These are phyloP conservation scores for Selene dorsalis DNA, from an alignment of 2,797 vertebrate genomes.

Conservation along the genomic window DNA sequence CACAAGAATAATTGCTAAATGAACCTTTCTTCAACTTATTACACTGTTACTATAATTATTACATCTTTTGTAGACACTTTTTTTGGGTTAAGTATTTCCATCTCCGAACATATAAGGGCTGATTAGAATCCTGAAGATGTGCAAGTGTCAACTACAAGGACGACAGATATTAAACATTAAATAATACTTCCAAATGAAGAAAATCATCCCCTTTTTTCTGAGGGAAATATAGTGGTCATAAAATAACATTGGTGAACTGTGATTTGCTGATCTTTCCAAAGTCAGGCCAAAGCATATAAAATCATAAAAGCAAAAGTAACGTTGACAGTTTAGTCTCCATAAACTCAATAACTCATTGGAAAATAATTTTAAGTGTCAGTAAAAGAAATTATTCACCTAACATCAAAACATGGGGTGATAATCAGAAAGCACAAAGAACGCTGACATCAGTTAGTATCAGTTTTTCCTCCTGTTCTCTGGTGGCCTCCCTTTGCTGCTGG, in stretches of 20 bases:
- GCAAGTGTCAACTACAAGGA: background rate
- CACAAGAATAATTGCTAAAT: background rate
- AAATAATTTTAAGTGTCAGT: background rate
- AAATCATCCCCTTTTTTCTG: too few relatives aligned
- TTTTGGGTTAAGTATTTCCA: background rate
- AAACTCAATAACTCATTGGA: background rate
- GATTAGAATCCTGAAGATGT: background rate
- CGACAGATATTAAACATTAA: too few relatives aligned
- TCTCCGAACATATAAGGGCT: background rate
- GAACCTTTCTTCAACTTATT: too few relatives aligned
- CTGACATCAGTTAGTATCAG: background rate
- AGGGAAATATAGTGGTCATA: too few relatives aligned
- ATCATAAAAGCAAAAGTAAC: too few relatives aligned
- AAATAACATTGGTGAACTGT: background rate
- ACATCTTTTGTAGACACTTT: too few relatives aligned
- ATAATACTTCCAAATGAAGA: too few relatives aligned
- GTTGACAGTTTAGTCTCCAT: background rate
- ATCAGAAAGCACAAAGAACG: background rate
- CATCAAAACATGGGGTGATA: background rate
- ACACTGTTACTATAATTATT: too few relatives aligned
- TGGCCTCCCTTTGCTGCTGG: background rate
- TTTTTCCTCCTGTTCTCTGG: background rate
- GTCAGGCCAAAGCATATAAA: background rate
- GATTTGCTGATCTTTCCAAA: background rate
- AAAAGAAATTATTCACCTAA: background rate